Evolutionary conservation across 2,888 invertebrate genomes (phyloP).

Genomic region (Ditula angustiorana): DNA sequence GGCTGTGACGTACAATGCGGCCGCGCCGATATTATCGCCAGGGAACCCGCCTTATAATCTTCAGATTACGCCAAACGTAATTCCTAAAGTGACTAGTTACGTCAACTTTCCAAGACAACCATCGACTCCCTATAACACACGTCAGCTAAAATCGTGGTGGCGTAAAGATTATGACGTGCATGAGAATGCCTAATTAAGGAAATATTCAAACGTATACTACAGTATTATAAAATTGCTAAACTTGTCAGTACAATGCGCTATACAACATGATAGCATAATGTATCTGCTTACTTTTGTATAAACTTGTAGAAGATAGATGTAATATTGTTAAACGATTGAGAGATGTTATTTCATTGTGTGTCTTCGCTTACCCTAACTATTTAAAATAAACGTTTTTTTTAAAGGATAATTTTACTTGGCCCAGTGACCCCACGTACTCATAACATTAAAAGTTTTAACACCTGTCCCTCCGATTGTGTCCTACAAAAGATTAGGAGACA

Average conservation of each 20-base stretch:
- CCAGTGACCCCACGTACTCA: too few relatives aligned
- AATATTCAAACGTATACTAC: too few relatives aligned
- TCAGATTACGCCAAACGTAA: slow-evolving; percentile 46
- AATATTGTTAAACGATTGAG: background rate
- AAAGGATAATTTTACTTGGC: too few relatives aligned
- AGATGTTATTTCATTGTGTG: background rate
- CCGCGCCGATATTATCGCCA: slow-evolving; percentile 39
- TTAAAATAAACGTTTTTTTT: background rate
- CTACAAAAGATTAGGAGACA: too few relatives aligned
- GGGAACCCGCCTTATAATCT: slow-evolving; percentile 42
- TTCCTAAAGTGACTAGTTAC: slow-evolving; percentile 54
- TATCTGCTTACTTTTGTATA: slow-evolving; percentile 24
- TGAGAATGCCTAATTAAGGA: slow-evolving; percentile 46
- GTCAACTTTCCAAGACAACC: slow-evolving; percentile 54
- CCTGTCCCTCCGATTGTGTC: too few relatives aligned
- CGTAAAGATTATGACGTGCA: slow-evolving; percentile 58
- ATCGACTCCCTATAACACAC: slow-evolving; percentile 46
- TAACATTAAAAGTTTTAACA: too few relatives aligned
- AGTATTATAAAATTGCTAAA: background rate
- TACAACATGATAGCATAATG: slow-evolving; percentile 43
- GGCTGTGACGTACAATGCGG: slow-evolving; percentile 6
- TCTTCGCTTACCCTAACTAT: background rate
- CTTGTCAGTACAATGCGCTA: slow-evolving; percentile 45
- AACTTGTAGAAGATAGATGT: slow-evolving; percentile 3
- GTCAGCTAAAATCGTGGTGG: slow-evolving; percentile 58